Base-by-base conservation (phyloP, 2,113 vertebrate species). In the Gopherus flavomarginatus region DNA sequence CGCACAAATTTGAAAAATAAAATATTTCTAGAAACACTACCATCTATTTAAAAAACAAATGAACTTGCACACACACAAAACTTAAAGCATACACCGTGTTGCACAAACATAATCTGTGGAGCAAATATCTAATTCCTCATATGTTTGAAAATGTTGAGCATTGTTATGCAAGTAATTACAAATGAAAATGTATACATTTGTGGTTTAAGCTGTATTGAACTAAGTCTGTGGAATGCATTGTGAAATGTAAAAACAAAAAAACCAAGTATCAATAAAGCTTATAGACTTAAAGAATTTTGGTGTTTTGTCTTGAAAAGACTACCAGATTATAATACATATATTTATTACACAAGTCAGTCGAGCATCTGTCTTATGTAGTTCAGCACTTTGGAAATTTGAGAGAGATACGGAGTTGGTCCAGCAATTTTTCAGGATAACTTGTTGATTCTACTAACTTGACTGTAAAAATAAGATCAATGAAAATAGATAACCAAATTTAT, bases 171-270 rank as follows among this genome's bases (percentile, higher is more conserved):
- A 99, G 98, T 98, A 98, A 98, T 98, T 98, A 98, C 98, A 98
- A 98, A 98, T 99, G 98, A 98, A 96, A 98, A 98, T 98, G 98
- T 98, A 98, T 98, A 98, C 98, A 98, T 97, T 99, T 98, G 99
- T 99, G 98, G 99, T 98, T 98, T 99, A 98, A 98, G 98, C 98
- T 98, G 98, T 99, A 90, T 96, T 98, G 98, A 99, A 98, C 98
- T 99, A 98, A 97, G 99, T 99, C 98, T 99, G 99, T 99, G 99
- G 99, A 99, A 99, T 99, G 99, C 99, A 98, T 99, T 99, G 99
- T 99, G 99, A 99, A 98, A 99, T 99, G 99, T 99, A 98, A 99
- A 99, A 98, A 97, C 98, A 98, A 98, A 98, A 97, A 98, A 85
- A 90, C 96, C 96, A 96, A 98, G 97, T 98, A 98, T 99, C 99